Percentiles rank a stretch among this genome's conserved stretches.
phyloP scores from a whole-genome alignment of 2,888 invertebrate species.

The Cremastobaeus sp. region DNA sequence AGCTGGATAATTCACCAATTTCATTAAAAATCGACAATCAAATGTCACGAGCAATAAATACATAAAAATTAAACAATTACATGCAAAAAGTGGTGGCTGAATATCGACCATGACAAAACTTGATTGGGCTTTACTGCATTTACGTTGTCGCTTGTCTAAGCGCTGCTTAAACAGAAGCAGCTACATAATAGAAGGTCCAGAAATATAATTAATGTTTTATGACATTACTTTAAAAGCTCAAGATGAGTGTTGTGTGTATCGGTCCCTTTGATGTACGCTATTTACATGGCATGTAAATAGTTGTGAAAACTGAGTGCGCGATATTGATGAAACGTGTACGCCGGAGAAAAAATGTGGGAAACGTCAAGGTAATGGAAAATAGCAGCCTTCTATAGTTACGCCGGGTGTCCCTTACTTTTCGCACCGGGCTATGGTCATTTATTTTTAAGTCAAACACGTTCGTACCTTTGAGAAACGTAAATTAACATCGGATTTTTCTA shows the following conservation, averaged over 20 bases:
- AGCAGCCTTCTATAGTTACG: conserved; percentile 29
- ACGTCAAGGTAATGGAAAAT: conserved; percentile 35
- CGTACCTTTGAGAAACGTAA: conserved; percentile 4
- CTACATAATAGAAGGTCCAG: neutral
- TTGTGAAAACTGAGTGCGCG: no score
- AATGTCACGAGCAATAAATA: no score
- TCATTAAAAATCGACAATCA: no score
- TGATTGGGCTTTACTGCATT: no score
- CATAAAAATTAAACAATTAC: no score
- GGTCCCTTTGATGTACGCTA: conserved; percentile 8
- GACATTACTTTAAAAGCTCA: conserved; percentile 24
- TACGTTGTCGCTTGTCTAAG: neutral
- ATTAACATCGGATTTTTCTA: neutral
- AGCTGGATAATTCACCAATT: no score
- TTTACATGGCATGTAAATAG: conserved; percentile 23
- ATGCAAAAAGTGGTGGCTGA: no score
- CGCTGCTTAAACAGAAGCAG: conserved; percentile 1
- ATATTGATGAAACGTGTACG: neutral
- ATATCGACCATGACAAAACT: no score
- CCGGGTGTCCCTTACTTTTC: conserved; percentile 30
- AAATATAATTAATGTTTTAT: conserved; percentile 29
- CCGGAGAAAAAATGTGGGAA: conserved; percentile 25
- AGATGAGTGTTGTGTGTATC: conserved; percentile 8
- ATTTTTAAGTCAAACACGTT: conserved; percentile 21
- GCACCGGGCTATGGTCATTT: conserved; percentile 33